phyloP scores from a whole-genome alignment of 2,113 vertebrate genomes.

The Myiozetetes cayanensis region DNA sequence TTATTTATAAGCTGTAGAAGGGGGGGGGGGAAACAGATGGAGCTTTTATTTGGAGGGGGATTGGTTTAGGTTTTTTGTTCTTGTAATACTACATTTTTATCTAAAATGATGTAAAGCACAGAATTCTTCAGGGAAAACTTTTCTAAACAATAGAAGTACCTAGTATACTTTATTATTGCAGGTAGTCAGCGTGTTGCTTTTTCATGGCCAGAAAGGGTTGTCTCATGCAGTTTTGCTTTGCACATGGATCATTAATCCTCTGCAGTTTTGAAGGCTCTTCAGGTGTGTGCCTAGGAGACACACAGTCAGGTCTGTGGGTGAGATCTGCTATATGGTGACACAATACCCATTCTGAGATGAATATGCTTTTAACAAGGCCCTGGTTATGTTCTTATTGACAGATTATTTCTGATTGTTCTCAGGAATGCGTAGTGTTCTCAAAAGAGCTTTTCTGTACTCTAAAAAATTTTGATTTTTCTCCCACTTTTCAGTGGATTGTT shows the following conservation, averaged over 20 bases:
- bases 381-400: neutral
- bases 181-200: neutral
- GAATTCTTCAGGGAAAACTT: neutral
- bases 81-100: neutral
- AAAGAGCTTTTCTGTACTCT: neutral
- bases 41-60: neutral
- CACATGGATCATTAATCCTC: neutral
- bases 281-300: neutral
- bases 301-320: neutral
- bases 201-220: neutral
- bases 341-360: neutral
- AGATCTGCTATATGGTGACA: neutral
- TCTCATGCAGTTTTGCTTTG: neutral
- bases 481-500: neutral
- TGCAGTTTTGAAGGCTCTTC: neutral
- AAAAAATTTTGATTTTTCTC: neutral
- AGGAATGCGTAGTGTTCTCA: neutral
- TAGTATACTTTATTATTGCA: neutral
- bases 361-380: neutral
- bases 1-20: neutral
- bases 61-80: neutral
- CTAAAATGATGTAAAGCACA: neutral
- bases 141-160: neutral
- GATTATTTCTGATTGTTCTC: neutral
- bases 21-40: neutral